Conservation (phyloP, 2,797 vertebrate genomes). For the Rhinoraja longicauda region DNA sequence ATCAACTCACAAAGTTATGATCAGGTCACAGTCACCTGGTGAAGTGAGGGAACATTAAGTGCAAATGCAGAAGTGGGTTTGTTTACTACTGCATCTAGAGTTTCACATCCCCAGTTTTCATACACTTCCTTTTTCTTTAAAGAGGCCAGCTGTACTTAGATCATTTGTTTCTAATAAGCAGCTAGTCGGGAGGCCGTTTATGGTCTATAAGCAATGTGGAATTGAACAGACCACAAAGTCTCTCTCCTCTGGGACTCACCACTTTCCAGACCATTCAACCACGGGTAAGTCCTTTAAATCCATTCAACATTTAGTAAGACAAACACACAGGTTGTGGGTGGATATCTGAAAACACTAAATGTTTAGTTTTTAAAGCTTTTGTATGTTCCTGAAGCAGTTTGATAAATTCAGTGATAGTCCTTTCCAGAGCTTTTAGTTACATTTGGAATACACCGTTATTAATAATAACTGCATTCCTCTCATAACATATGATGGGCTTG, state of each 20-base stretch:
- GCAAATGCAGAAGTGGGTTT: conserved; percentile 33
- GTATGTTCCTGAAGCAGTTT: neutral
- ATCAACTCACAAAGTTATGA: too few relatives aligned
- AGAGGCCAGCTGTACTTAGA: too few relatives aligned
- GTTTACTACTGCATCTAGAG: neutral
- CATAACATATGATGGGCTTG: neutral
- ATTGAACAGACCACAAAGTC: neutral
- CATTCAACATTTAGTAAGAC: neutral
- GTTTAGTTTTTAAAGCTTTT: neutral
- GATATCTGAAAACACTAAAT: neutral
- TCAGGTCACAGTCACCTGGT: neutral
- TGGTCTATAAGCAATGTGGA: neutral
- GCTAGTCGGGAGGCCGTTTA: neutral
- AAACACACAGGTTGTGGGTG: neutral
- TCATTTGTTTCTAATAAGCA: neutral
- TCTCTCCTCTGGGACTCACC: neutral
- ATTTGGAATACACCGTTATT: neutral
- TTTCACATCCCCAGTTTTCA: conserved; percentile 27
- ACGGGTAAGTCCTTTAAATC: neutral
- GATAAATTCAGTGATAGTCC: neutral
- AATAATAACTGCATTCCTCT: neutral
- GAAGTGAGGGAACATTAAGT: conserved; percentile 21
- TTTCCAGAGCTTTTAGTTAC: neutral
- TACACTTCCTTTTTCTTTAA: neutral
- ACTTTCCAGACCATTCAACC: neutral